phyloP scores from a whole-genome alignment of 2,113 vertebrate species.

The Protobothrops mucrosquamatus region DNA sequence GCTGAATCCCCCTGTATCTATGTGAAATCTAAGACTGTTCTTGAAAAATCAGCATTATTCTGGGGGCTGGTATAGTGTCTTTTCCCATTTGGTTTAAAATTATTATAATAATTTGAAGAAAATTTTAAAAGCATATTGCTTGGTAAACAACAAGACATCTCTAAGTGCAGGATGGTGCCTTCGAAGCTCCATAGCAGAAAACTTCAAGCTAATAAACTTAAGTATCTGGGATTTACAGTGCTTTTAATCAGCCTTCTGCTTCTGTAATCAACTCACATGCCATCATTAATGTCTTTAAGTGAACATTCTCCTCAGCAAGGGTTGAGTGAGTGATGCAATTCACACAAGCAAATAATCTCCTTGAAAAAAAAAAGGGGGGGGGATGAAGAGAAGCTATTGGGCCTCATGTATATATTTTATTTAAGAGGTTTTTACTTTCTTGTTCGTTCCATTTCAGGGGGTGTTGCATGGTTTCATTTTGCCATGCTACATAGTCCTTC shows the following conservation, averaged over 20 bases:
- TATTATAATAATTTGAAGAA: background rate
- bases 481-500: background rate
- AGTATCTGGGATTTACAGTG: background rate
- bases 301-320: background rate
- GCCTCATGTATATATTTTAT: background rate
- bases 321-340: background rate
- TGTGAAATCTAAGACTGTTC: background rate
- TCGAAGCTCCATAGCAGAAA: background rate
- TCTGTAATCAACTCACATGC: background rate
- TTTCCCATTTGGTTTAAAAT: background rate
- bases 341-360: background rate
- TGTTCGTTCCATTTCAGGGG: background rate
- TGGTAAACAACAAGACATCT: background rate
- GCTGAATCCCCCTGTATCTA: background rate
- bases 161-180: background rate
- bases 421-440: background rate
- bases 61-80: background rate
- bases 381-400: background rate
- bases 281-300: background rate
- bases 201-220: background rate
- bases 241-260: background rate
- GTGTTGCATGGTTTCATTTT: background rate
- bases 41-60: background rate
- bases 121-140: background rate
- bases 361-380: background rate